Evolutionary conservation across 2,888 invertebrate genomes (phyloP).

Genomic region (Empis stercorea): DNA sequence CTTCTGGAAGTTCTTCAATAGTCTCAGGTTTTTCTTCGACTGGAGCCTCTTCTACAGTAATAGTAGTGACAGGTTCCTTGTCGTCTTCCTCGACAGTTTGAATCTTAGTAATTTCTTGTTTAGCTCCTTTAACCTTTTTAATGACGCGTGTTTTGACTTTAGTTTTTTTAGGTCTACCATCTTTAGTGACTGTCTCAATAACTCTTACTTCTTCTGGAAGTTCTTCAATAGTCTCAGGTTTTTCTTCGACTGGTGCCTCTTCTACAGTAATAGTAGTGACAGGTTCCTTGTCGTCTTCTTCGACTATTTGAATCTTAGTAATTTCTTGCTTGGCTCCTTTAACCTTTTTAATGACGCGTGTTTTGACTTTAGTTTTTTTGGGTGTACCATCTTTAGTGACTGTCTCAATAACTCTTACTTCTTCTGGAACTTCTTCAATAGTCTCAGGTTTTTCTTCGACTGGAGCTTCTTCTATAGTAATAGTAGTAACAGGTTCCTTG

Average conservation of each 20-base stretch:
- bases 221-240: constrained; percentile 23
- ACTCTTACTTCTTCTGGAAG: constrained; percentile 28
- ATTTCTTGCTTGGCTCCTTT: constrained; percentile 18
- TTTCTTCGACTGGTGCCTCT: constrained; percentile 23
- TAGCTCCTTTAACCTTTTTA: constrained; percentile 27
- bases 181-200: constrained; percentile 23
- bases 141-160: constrained; percentile 26
- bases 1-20: constrained; percentile 15
- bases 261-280: constrained; percentile 27
- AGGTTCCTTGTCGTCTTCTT: constrained; percentile 23
- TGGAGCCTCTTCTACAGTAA: constrained; percentile 16
- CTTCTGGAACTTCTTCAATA: constrained; percentile 14
- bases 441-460: constrained; percentile 19
- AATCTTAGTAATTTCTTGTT: constrained; percentile 32
- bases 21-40: constrained; percentile 19
- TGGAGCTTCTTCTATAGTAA: constrained; percentile 16
- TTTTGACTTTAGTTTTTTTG: constrained; percentile 28
- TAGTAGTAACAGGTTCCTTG: constrained; percentile 23
- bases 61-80: constrained; percentile 25
- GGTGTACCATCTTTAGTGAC: constrained; percentile 31
- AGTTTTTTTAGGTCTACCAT: constrained; percentile 19
- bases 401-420: constrained; percentile 31
- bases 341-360: constrained; percentile 22
- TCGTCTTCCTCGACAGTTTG: constrained; percentile 32
- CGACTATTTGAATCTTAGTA: constrained; percentile 25